Conservation (phyloP, 2,797 vertebrate species). For the Podarcis siculus region DNA sequence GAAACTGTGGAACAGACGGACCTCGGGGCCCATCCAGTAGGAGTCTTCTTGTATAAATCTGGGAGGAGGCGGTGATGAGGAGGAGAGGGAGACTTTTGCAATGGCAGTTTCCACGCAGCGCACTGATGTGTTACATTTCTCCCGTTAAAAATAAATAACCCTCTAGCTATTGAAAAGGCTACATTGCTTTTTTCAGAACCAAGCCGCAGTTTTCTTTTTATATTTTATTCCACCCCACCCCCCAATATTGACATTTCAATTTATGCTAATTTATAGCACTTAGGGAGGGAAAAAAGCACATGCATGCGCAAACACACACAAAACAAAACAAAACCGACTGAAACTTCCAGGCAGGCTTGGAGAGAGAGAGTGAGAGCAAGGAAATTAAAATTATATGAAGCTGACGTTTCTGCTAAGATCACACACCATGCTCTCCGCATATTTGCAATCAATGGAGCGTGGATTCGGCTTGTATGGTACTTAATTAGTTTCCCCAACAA, state of each 20-base stretch:
- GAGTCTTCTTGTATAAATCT: not conserved
- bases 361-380: slow-evolving; percentile 65
- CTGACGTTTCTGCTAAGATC: slow-evolving; percentile 65
- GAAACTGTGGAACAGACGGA: not conserved
- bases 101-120: not conserved
- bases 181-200: slow-evolving; percentile 38
- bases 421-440: slow-evolving; percentile 62
- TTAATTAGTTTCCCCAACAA: slow-evolving; percentile 70
- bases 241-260: slow-evolving; percentile 71
- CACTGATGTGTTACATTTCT: slow-evolving; percentile 30
- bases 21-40: no score
- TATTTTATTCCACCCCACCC: slow-evolving; percentile 25
- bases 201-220: not conserved
- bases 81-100: not conserved
- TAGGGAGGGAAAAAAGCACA: no score
- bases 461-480: slow-evolving; percentile 64
- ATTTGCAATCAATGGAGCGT: slow-evolving; percentile 70
- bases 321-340: slow-evolving; percentile 50
- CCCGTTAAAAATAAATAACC: slow-evolving; percentile 50
- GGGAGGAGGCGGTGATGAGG: not conserved
- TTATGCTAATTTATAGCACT: slow-evolving; percentile 70
- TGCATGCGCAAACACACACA: no score
- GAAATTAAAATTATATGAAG: slow-evolving; percentile 72
- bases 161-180: slow-evolving; percentile 38
- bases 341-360: slow-evolving; percentile 61